Evolutionary conservation across 2,113 vertebrate genomes (phyloP).

Genomic region (Serinus canaria): DNA sequence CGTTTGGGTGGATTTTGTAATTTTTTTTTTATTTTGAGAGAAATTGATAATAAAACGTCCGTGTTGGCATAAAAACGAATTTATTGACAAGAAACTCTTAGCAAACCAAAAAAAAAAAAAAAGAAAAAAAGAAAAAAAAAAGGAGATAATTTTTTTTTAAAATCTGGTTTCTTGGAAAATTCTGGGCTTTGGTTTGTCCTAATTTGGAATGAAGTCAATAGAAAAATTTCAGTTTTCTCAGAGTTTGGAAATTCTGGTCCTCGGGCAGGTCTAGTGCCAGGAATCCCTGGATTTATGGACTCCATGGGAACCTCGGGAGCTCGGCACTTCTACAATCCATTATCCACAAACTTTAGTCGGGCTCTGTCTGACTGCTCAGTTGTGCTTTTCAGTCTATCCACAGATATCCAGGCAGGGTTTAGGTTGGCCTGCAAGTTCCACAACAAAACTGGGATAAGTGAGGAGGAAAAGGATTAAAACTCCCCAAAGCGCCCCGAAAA

Average conservation of each 20-base stretch:
- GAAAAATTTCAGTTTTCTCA: neutral
- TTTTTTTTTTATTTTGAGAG: neutral
- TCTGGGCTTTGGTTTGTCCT: neutral
- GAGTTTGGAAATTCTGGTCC: neutral
- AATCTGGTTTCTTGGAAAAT: neutral
- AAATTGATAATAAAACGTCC: neutral
- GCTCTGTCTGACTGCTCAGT: neutral
- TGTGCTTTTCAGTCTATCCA: neutral
- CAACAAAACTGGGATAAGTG: neutral
- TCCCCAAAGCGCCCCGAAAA: neutral
- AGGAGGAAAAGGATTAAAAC: neutral
- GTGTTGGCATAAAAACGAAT: neutral
- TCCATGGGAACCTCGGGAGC: neutral
- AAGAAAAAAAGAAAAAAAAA: neutral
- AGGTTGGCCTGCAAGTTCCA: slow-evolving; percentile 18
- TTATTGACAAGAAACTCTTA: slow-evolving; percentile 4
- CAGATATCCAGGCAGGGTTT: neutral
- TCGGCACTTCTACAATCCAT: slow-evolving; percentile 55
- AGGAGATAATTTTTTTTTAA: neutral
- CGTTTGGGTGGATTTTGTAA: neutral
- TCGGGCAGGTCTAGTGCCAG: neutral
- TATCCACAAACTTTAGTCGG: slow-evolving; percentile 24
- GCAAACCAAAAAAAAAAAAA: neutral
- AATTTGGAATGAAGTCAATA: neutral
- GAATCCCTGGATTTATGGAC: neutral